Percentiles rank a stretch among this genome's conserved stretches.
These are phyloP conservation scores for Oreochromis mossambicus DNA, from an alignment of 2,797 vertebrate genomes.

Conservation along the genomic window DNA sequence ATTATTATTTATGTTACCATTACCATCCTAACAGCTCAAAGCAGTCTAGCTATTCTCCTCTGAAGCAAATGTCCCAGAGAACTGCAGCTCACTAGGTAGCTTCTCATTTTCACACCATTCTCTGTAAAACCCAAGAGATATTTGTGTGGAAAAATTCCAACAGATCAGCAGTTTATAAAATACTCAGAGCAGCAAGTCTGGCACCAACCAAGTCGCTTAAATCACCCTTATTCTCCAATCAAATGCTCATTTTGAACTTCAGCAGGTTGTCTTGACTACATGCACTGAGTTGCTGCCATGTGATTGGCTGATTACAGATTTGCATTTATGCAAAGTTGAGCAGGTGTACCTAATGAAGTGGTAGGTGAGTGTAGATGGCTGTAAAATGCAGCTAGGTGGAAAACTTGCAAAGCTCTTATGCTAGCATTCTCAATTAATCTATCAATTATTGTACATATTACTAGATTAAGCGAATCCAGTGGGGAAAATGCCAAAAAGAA, in stretches of 20 bases:
- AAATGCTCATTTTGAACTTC: background rate
- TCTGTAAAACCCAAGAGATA: background rate
- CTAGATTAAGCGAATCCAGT: background rate
- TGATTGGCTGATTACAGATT: background rate
- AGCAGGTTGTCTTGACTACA: background rate
- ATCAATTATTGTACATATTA: background rate
- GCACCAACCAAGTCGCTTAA: background rate
- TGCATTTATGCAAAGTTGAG: background rate
- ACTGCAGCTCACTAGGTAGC: background rate
- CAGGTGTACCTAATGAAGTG: background rate
- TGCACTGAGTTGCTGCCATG: background rate
- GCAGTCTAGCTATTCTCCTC: background rate
- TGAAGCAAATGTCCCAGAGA: background rate
- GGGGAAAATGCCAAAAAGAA: background rate
- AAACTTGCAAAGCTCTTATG: background rate
- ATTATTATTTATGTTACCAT: fast-evolving
- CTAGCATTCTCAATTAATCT: background rate
- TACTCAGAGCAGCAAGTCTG: background rate
- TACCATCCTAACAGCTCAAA: background rate
- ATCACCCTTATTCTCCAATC: background rate
- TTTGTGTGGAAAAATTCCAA: background rate
- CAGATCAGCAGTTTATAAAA: background rate
- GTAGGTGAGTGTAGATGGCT: background rate
- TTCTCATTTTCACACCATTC: background rate
- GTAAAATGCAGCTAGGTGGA: background rate